These are phyloP conservation scores for Phragmatobia fuliginosa DNA, from an alignment of 2,888 invertebrate species.

Conservation along the genomic window DNA sequence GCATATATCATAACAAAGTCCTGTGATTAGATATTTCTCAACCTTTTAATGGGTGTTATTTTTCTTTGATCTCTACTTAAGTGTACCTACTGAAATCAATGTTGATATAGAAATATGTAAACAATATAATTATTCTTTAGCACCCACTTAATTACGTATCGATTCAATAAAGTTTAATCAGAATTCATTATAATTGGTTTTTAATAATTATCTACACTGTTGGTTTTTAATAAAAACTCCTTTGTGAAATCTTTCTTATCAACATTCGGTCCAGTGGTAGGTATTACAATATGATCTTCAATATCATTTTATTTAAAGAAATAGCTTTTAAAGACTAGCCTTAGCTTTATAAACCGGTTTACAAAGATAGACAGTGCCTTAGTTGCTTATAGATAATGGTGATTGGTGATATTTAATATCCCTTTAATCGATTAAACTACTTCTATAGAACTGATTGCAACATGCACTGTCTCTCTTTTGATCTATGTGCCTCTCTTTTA, in stretches of 20 bases:
- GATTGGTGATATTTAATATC: not conserved
- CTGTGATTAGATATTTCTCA: constrained; percentile 30
- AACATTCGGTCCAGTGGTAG: constrained; percentile 10
- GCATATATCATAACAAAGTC: constrained; percentile 24
- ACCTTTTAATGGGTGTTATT: constrained; percentile 25
- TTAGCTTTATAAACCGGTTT: not conserved
- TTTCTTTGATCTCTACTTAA: constrained; percentile 43
- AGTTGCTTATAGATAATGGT: not conserved
- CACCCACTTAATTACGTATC: not conserved
- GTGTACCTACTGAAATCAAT: constrained; percentile 23
- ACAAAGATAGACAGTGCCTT: not conserved
- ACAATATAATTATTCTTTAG: constrained; percentile 1
- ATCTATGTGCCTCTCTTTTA: too few relatives aligned
- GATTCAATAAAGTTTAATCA: constrained; percentile 5
- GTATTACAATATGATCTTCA: constrained; percentile 17
- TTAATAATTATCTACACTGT: not conserved
- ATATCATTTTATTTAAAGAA: constrained; percentile 14
- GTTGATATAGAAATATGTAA: constrained; percentile 9
- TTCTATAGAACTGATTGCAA: not conserved
- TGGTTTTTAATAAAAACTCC: not conserved
- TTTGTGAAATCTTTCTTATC: constrained; percentile 4
- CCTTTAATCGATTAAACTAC: not conserved
- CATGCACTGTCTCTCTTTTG: not conserved
- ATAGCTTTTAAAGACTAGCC: not conserved
- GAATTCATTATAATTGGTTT: not conserved